These are phyloP conservation scores for Megaleporinus macrocephalus DNA, from an alignment of 2,113 vertebrate species.

Conservation along the genomic window DNA sequence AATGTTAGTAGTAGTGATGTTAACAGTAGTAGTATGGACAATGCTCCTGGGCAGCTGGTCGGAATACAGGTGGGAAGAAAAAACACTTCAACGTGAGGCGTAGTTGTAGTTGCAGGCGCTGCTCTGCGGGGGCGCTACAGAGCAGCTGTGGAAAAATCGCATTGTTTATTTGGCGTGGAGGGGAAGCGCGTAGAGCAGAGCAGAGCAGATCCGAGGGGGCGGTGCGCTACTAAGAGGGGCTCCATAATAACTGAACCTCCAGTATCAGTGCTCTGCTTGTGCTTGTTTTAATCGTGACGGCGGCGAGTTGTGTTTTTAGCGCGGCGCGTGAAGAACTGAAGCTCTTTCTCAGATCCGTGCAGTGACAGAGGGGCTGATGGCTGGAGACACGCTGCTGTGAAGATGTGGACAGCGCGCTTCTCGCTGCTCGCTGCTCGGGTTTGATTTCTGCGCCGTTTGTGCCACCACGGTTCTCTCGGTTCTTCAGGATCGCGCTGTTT, in stretches of 20 bases:
- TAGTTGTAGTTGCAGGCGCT: neutral
- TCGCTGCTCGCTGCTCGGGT: no score
- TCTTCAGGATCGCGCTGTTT: neutral
- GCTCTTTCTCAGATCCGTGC: no score
- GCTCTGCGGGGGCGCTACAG: slow-evolving; percentile 55
- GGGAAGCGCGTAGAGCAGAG: slow-evolving; percentile 8
- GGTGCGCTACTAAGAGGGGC: neutral
- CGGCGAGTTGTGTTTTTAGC: neutral
- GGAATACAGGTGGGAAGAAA: neutral
- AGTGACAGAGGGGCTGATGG: neutral
- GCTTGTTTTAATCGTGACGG: neutral
- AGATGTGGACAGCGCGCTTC: neutral
- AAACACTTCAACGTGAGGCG: neutral
- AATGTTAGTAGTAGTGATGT: no score
- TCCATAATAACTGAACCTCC: neutral
- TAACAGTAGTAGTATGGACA: no score
- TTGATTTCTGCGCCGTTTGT: neutral
- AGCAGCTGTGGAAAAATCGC: slow-evolving; percentile 13
- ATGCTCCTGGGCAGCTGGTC: no score
- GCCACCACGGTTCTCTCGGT: no score
- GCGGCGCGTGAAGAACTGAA: no score
- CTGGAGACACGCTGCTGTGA: no score
- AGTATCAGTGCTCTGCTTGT: neutral
- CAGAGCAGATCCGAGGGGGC: no score
- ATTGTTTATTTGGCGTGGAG: slow-evolving; percentile 55